Conservation (phyloP, 2,888 invertebrate genomes). For the Caradrina clavipalpis region DNA sequence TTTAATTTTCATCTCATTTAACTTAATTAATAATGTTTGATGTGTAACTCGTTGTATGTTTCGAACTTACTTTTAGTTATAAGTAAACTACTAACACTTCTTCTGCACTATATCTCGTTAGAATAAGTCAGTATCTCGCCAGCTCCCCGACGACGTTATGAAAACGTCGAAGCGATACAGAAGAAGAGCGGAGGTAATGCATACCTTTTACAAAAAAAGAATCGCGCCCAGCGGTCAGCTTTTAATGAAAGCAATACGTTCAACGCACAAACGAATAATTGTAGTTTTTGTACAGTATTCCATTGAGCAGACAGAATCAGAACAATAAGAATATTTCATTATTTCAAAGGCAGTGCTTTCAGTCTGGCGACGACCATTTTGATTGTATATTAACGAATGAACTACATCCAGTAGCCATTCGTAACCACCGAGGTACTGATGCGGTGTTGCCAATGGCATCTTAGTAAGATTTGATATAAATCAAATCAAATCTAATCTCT, state of each 20-base stretch:
- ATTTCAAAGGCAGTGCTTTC: background rate
- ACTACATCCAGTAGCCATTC: too few relatives aligned
- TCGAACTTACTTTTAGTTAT: background rate
- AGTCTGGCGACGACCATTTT: background rate
- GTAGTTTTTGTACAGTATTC: too few relatives aligned
- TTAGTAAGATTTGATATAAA: too few relatives aligned
- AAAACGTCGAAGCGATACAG: too few relatives aligned
- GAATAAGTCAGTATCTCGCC: background rate
- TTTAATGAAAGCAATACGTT: background rate
- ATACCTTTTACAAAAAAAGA: background rate
- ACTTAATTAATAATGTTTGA: background rate
- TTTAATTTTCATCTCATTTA: conserved; percentile 12
- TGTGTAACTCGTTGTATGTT: conserved; percentile 5
- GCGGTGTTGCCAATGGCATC: too few relatives aligned
- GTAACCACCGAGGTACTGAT: too few relatives aligned
- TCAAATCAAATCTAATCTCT: too few relatives aligned
- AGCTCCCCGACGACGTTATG: background rate
- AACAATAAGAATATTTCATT: background rate
- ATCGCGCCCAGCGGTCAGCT: background rate
- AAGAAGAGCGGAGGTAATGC: background rate
- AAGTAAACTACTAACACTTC: conserved; percentile 31
- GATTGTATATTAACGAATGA: too few relatives aligned
- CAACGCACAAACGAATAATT: background rate
- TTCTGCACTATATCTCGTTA: conserved; percentile 3
- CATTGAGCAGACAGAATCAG: too few relatives aligned